Percentiles rank a stretch among this genome's conserved stretches.
Evolutionary conservation across 1,140 invertebrate genomes (phyloP).

Genomic region (Drosophila tropicalis): DNA sequence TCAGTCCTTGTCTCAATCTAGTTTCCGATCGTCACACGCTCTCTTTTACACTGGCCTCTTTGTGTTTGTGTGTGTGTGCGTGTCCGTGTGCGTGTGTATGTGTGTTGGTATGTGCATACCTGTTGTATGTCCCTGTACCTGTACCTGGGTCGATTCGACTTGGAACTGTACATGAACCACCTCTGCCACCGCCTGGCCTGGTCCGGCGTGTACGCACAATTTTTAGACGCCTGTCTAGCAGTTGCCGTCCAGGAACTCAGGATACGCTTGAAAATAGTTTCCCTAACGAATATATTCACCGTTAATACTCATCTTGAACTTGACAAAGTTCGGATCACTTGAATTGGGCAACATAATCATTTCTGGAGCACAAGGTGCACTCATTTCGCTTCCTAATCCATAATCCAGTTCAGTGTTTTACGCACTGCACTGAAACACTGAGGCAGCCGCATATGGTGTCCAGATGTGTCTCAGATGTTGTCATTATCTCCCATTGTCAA

Average conservation of each 20-base stretch:
- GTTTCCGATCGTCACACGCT: conserved; percentile 43
- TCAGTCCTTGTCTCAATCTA: conserved; percentile 45
- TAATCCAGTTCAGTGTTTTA: conserved; percentile 3
- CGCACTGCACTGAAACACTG: not conserved
- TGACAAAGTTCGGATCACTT: not conserved
- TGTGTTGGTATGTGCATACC: not conserved
- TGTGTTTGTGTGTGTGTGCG: conserved; percentile 13
- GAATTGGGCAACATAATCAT: not conserved
- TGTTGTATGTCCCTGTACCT: not conserved
- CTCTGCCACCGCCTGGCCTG: no score
- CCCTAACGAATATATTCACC: not conserved
- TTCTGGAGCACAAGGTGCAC: conserved; percentile 9
- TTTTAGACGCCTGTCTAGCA: not conserved
- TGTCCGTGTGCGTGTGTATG: not conserved
- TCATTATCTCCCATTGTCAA: conserved; percentile 54
- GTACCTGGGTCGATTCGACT: conserved; percentile 6
- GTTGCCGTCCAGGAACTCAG: not conserved
- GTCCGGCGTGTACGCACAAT: not conserved
- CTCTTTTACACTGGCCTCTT: conserved; percentile 13
- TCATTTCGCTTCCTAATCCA: conserved; percentile 14
- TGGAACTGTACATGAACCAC: conserved; percentile 9
- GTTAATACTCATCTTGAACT: not conserved
- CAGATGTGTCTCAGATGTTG: conserved; percentile 68
- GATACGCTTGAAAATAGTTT: no score
- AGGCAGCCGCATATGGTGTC: conserved; percentile 40